These are phyloP conservation scores for Ichneumoninae sp. DNA, from an alignment of 2,888 invertebrate genomes.

Conservation along the genomic window DNA sequence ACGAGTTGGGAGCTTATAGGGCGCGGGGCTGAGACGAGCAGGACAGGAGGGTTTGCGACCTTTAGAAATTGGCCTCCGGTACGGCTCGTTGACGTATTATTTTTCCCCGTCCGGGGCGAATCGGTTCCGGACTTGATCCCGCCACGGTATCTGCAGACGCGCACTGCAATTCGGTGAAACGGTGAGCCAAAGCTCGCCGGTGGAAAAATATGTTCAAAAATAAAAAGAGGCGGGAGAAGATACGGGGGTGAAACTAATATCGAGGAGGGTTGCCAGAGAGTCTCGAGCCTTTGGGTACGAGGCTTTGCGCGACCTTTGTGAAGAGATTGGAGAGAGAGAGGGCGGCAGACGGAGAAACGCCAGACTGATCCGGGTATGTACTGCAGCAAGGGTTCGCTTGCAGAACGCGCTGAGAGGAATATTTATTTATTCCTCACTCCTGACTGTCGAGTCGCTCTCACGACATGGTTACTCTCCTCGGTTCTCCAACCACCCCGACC, in stretches of 20 bases:
- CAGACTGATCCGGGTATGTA: slow-evolving; percentile 62
- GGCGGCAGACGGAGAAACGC: slow-evolving; percentile 51
- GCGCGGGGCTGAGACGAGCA: slow-evolving; percentile 6
- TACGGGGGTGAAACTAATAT: slow-evolving; percentile 68
- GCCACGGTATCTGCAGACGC: slow-evolving; percentile 38
- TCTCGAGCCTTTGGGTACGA: slow-evolving; percentile 60
- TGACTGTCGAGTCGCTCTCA: slow-evolving; percentile 33
- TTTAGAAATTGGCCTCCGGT: slow-evolving; percentile 51
- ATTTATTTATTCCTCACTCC: slow-evolving; percentile 67
- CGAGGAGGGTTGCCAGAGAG: slow-evolving; percentile 65
- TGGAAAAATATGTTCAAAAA: slow-evolving; percentile 57
- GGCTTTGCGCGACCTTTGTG: slow-evolving; percentile 61
- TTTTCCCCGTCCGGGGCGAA: slow-evolving; percentile 56
- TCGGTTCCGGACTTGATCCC: slow-evolving; percentile 50
- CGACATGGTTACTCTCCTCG: neutral
- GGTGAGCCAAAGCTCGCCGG: slow-evolving; percentile 38
- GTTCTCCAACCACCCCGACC: neutral
- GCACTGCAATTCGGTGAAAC: slow-evolving; percentile 40
- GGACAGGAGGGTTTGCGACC: slow-evolving; percentile 38
- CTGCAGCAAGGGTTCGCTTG: slow-evolving; percentile 60
- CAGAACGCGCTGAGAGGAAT: slow-evolving; percentile 60
- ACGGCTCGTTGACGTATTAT: slow-evolving; percentile 52
- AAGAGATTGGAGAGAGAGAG: slow-evolving; percentile 46
- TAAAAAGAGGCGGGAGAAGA: slow-evolving; percentile 35
- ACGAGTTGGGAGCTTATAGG: neutral